phyloP scores from a whole-genome alignment of 1,140 invertebrate genomes.

The Drosophila murphyi region DNA sequence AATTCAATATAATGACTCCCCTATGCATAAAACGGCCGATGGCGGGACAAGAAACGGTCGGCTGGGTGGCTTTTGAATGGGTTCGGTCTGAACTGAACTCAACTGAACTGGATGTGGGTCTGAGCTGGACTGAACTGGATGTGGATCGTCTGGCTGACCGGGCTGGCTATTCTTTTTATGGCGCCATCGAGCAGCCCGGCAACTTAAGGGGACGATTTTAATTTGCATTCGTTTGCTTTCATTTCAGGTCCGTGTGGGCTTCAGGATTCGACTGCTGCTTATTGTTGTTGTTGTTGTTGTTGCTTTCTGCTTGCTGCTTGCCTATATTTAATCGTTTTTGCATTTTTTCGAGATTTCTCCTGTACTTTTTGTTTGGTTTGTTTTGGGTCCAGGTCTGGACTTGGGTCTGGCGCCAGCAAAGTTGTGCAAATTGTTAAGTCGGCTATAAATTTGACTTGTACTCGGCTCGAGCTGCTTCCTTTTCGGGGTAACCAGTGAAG shows the following conservation, averaged over 20 bases:
- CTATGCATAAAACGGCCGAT: slow-evolving; percentile 76
- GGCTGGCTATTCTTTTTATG: slow-evolving; percentile 66
- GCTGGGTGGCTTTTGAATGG: slow-evolving; percentile 13
- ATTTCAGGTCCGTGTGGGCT: slow-evolving; percentile 42
- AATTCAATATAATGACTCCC: slow-evolving; percentile 83
- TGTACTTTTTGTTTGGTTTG: slow-evolving; percentile 50
- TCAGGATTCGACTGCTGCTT: slow-evolving; percentile 27
- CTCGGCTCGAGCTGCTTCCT: slow-evolving; percentile 42
- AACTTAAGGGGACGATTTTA: slow-evolving; percentile 79
- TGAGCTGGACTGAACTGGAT: slow-evolving; percentile 16
- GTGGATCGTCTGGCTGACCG: slow-evolving; percentile 61
- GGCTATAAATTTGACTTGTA: slow-evolving; percentile 82
- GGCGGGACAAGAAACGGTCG: slow-evolving; percentile 20
- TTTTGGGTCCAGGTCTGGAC: slow-evolving; percentile 24
- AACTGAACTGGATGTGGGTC: slow-evolving; percentile 35
- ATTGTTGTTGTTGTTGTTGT: slow-evolving; percentile 38
- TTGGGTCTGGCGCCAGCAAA: slow-evolving; percentile 4
- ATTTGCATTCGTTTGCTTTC: slow-evolving; percentile 84
- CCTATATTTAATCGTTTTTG: slow-evolving; percentile 81
- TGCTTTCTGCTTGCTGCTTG: slow-evolving; percentile 35
- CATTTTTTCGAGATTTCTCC: slow-evolving; percentile 72
- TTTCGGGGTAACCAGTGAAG: slow-evolving; percentile 55
- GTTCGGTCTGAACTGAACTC: slow-evolving; percentile 3
- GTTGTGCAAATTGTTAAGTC: slow-evolving; percentile 79
- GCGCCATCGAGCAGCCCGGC: slow-evolving; percentile 53